phyloP scores from a whole-genome alignment of 2,113 vertebrate genomes.

The Nycticorax nycticorax region DNA sequence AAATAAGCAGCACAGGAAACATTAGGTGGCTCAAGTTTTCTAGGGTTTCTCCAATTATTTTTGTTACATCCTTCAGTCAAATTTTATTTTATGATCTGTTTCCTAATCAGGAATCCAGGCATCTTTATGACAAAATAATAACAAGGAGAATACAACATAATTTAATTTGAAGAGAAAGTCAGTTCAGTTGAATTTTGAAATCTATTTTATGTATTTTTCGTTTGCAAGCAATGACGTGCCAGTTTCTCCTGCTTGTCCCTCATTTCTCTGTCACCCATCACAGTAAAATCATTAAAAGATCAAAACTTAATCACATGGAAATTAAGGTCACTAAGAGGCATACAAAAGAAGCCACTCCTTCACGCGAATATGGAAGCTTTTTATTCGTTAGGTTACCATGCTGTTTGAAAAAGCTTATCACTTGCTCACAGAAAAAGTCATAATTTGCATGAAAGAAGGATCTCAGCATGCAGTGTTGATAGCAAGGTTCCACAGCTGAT shows the following conservation, averaged over 20 bases:
- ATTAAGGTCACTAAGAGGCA: neutral
- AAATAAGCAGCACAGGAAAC: neutral
- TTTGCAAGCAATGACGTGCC: neutral
- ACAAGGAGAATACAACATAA: neutral
- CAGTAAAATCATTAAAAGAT: neutral
- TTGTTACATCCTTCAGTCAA: neutral
- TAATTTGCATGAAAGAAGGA: slow-evolving; percentile 45
- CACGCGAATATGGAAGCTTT: neutral
- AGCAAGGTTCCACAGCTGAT: neutral
- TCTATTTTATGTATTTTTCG: neutral
- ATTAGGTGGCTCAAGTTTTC: neutral
- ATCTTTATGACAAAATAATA: neutral
- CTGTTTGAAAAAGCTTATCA: slow-evolving; percentile 32
- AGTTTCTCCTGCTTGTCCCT: neutral
- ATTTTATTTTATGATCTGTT: neutral
- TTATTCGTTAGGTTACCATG: neutral
- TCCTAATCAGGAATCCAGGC: neutral
- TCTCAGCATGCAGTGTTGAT: neutral
- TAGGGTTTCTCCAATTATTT: neutral
- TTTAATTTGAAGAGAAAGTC: slow-evolving; percentile 47
- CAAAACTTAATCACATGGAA: neutral
- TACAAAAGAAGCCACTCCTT: neutral
- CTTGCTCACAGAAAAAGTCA: slow-evolving; percentile 18
- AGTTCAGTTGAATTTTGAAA: slow-evolving; percentile 33
- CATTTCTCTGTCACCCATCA: neutral